Percentiles rank a stretch among this genome's conserved stretches.
Evolutionary conservation across 2,888 invertebrate genomes (phyloP).

Genomic region (Nephrotoma appendiculata): DNA sequence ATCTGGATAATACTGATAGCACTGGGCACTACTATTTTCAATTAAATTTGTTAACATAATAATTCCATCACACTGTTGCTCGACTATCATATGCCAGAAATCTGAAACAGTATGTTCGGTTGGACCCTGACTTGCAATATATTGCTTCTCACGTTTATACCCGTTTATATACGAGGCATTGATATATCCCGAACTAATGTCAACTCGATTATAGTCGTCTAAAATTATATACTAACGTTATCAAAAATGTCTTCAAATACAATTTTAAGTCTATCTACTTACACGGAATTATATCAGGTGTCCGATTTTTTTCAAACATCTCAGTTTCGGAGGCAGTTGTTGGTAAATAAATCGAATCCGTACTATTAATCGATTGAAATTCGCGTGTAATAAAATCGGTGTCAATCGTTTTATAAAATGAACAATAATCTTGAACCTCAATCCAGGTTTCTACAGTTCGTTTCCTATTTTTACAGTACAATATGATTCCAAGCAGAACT

Average conservation of each 20-base stretch:
- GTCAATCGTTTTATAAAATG: background rate
- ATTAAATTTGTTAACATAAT: background rate
- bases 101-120: background rate
- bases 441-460: background rate
- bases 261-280: background rate
- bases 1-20: background rate
- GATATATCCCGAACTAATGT: background rate
- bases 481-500: background rate
- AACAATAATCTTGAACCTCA: background rate
- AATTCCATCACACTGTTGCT: background rate
- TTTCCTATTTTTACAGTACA: background rate
- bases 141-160: background rate
- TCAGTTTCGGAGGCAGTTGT: background rate
- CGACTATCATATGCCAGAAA: background rate
- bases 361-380: background rate
- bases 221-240: background rate
- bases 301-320: background rate
- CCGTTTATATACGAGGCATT: background rate
- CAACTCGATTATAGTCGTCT: background rate
- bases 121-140: background rate
- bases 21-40: background rate
- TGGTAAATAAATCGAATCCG: background rate
- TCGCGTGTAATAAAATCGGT: background rate
- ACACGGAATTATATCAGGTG: background rate
- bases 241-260: background rate